Evolutionary conservation across 2,888 invertebrate species (phyloP).

Genomic region (Cheilosia urbana): DNA sequence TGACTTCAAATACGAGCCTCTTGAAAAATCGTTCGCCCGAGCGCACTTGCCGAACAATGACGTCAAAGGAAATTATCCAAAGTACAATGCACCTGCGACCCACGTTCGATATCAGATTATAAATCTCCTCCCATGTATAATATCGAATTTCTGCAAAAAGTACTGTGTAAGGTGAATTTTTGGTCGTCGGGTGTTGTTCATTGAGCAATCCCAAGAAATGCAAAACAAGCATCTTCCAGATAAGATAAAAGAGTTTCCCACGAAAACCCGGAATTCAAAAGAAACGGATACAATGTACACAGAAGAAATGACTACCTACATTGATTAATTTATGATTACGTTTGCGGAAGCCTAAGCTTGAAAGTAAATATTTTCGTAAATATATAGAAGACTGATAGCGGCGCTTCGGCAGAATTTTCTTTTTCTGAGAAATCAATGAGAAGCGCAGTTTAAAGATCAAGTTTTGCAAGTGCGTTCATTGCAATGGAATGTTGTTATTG

Average conservation of each 20-base stretch:
- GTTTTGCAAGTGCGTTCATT: not conserved
- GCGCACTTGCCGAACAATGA: not conserved
- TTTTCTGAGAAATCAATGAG: slow-evolving; percentile 1
- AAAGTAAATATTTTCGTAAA: slow-evolving; percentile 39
- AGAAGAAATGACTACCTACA: not conserved
- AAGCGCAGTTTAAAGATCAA: not conserved
- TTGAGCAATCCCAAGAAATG: slow-evolving; percentile 9
- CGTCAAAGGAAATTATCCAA: not conserved
- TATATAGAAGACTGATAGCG: not conserved
- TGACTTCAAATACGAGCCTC: too few relatives aligned
- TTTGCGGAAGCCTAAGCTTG: slow-evolving; percentile 13
- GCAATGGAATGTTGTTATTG: not conserved
- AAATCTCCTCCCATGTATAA: not conserved
- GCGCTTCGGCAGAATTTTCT: not conserved
- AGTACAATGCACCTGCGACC: not conserved
- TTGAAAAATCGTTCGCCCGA: not conserved
- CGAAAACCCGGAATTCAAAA: slow-evolving; percentile 20
- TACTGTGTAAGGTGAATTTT: not conserved
- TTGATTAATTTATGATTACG: slow-evolving; percentile 47
- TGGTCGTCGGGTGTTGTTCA: not conserved
- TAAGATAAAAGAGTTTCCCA: slow-evolving; percentile 41
- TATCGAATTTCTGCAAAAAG: not conserved
- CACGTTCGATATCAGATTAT: slow-evolving; percentile 9
- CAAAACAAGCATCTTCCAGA: slow-evolving; percentile 7
- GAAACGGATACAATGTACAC: slow-evolving; percentile 9